phyloP scores from a whole-genome alignment of 2,888 invertebrate genomes.

The Agrochola litura region DNA sequence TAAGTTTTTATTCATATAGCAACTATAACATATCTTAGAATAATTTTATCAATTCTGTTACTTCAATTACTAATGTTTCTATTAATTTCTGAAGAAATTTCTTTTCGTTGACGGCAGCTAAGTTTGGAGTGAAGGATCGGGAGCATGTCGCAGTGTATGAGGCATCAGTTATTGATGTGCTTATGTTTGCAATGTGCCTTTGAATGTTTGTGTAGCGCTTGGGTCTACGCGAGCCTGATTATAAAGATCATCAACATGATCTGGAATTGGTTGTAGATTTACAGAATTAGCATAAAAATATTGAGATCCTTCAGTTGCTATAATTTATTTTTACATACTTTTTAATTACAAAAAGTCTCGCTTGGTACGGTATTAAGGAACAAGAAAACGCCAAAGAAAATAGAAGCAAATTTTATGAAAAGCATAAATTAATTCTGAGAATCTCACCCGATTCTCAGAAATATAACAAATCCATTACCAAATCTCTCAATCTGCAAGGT shows the following conservation, averaged over 20 bases:
- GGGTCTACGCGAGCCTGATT: conserved; percentile 59
- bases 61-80: conserved; percentile 5
- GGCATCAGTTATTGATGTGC: conserved; percentile 73
- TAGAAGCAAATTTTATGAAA: conserved; percentile 1
- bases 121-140: conserved; percentile 58
- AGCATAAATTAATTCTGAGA: conserved; percentile 8
- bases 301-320: not conserved
- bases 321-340: not conserved
- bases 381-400: not conserved
- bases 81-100: conserved; percentile 60
- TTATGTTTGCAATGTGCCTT: conserved; percentile 78
- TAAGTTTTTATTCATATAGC: not conserved
- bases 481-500: not conserved
- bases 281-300: conserved; percentile 8
- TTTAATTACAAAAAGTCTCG: not conserved
- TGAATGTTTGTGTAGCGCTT: conserved; percentile 76
- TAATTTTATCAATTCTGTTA: conserved; percentile 4
- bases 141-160: conserved; percentile 78
- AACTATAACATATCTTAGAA: conserved; percentile 1
- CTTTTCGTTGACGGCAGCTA: conserved; percentile 63
- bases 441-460: conserved; percentile 17
- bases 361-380: not conserved
- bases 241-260: conserved; percentile 45
- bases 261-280: conserved; percentile 40
- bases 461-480: conserved; percentile 32